phyloP scores from a whole-genome alignment of 2,113 vertebrate species.

The Ellobius talpinus region DNA sequence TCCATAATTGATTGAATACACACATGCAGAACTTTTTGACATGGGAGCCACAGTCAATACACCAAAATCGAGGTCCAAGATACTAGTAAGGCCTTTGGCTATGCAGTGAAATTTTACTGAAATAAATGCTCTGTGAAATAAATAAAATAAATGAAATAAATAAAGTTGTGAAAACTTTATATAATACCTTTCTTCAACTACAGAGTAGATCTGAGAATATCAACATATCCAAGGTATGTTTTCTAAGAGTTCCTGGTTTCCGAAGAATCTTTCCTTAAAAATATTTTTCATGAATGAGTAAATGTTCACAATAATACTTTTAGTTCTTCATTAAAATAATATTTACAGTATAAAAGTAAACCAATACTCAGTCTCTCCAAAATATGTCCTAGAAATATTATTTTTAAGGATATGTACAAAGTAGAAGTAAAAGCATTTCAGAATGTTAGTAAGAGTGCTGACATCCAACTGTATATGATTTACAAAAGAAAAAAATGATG shows the following conservation, averaged over 20 bases:
- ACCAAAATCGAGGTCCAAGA: not conserved
- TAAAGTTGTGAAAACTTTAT: not conserved
- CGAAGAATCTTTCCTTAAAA: not conserved
- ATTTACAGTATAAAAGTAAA: not conserved
- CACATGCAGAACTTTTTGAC: not conserved
- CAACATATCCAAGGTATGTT: not conserved
- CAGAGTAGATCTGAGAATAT: not conserved
- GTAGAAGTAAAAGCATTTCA: not conserved
- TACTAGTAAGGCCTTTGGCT: not conserved
- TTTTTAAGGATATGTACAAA: not conserved
- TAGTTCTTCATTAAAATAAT: not conserved
- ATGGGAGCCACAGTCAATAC: too few species aligned
- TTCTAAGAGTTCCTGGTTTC: conserved; percentile 20
- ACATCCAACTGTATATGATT: not conserved
- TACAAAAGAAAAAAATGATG: not conserved
- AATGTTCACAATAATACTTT: not conserved
- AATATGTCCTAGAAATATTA: not conserved
- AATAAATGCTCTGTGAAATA: conserved; percentile 42
- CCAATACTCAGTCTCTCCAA: not conserved
- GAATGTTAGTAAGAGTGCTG: not conserved
- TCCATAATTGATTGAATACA: not conserved
- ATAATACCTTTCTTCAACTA: not conserved
- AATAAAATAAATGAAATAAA: too few species aligned
- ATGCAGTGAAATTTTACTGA: not conserved
- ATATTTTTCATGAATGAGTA: not conserved